Evolutionary conservation across 2,113 vertebrate species (phyloP).

Genomic region (Esox niger): DNA sequence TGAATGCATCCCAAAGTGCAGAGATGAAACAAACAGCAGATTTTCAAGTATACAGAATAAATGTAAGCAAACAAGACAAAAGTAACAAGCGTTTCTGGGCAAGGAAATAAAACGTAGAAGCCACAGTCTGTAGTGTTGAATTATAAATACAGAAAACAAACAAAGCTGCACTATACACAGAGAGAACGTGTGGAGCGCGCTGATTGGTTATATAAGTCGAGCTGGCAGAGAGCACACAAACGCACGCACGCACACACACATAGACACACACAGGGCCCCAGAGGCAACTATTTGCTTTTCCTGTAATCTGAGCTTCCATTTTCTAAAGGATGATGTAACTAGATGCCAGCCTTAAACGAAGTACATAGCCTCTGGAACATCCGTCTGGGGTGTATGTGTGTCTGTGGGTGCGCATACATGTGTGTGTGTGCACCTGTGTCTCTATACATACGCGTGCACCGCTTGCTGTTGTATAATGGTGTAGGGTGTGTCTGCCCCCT

Average conservation of each 20-base stretch:
- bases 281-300: conserved; percentile 75
- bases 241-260: conserved; percentile 19
- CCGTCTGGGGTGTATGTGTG: not conserved
- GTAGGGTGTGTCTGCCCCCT: conserved; percentile 22
- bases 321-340: conserved; percentile 76
- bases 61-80: not conserved
- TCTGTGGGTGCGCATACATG: not conserved
- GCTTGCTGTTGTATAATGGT: conserved; percentile 25
- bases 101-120: conserved; percentile 44
- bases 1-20: not conserved
- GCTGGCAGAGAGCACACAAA: conserved; percentile 32
- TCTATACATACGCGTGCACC: conserved; percentile 43
- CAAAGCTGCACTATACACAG: conserved; percentile 37
- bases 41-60: not conserved
- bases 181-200: conserved; percentile 50
- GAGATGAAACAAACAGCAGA: not conserved
- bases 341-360: conserved; percentile 64
- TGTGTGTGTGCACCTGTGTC: not conserved
- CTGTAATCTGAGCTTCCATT: conserved; percentile 77
- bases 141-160: conserved; percentile 64
- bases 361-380: conserved; percentile 32
- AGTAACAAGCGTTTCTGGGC: conserved; percentile 9
- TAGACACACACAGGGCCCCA: conserved; percentile 45
- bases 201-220: conserved; percentile 67
- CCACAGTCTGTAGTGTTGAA: conserved; percentile 49